A percentile compares a stretch with the other conserved stretches of the same genome.
phyloP scores from a whole-genome alignment of 2,113 vertebrate species.

The Oryzias melastigma region DNA sequence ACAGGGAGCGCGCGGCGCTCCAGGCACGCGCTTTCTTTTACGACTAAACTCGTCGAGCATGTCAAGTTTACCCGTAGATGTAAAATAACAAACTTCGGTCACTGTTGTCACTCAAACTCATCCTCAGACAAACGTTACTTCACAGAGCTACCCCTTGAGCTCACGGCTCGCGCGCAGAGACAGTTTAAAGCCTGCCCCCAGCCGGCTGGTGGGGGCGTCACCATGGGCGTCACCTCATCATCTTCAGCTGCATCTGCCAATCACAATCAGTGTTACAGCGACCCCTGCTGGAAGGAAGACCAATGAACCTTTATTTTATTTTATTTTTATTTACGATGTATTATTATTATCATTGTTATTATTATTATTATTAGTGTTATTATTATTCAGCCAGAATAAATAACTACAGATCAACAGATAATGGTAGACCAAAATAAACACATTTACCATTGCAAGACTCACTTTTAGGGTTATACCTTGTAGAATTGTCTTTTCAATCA shows the following conservation, averaged over 20 bases:
- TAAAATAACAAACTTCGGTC: neutral
- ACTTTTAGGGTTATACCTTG: too few species aligned
- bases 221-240: neutral
- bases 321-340: neutral
- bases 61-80: neutral
- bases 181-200: neutral
- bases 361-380: too few species aligned
- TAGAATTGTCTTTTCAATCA: too few species aligned
- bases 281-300: conserved; percentile 59
- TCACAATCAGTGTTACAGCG: conserved; percentile 1
- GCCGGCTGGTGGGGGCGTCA: neutral
- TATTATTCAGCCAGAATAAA: too few species aligned
- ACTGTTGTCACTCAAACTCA: neutral
- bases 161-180: neutral
- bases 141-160: neutral
- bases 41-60: conserved; percentile 20
- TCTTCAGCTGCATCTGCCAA: neutral
- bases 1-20: conserved; percentile 14
- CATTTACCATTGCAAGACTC: too few species aligned
- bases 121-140: neutral
- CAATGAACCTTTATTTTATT: too few species aligned
- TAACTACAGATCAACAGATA: too few species aligned
- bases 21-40: conserved; percentile 39
- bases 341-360: neutral
- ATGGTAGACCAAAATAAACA: too few species aligned